Percentiles rank a stretch among this genome's conserved stretches.
phyloP scores from a whole-genome alignment of 1,140 invertebrate genomes.

The Lepidostoma basale region DNA sequence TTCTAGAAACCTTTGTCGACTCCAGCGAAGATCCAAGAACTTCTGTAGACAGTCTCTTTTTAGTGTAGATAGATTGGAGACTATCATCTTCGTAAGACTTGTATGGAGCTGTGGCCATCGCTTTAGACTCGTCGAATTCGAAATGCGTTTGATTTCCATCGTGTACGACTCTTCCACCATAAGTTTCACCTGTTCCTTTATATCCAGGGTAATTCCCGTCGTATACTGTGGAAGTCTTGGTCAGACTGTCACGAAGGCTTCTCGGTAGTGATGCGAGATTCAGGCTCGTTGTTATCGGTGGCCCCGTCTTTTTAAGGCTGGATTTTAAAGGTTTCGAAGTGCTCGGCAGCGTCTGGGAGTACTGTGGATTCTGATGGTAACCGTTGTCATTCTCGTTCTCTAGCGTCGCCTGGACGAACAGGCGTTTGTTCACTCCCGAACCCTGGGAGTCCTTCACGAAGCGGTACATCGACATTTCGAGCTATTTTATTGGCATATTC shows the following conservation, averaged over 20 bases:
- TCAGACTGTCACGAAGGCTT: constrained; percentile 56
- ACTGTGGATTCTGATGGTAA: constrained; percentile 53
- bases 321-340: constrained; percentile 60
- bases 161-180: constrained; percentile 57
- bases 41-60: constrained; percentile 82
- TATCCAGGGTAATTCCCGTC: constrained; percentile 59
- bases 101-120: constrained; percentile 55
- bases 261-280: constrained; percentile 59
- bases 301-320: constrained; percentile 63
- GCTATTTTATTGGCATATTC: constrained; percentile 20
- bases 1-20: constrained; percentile 79
- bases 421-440: constrained; percentile 63
- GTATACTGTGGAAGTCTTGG: constrained; percentile 56
- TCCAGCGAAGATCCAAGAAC: constrained; percentile 82
- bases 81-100: constrained; percentile 58
- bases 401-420: constrained; percentile 81
- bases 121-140: constrained; percentile 54
- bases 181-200: constrained; percentile 54
- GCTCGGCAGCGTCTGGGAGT: constrained; percentile 46
- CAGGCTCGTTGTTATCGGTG: constrained; percentile 64
- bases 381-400: constrained; percentile 64
- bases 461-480: constrained; percentile 65
- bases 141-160: constrained; percentile 61
- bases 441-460: constrained; percentile 69
- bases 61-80: constrained; percentile 78